Evolutionary conservation across 2,797 vertebrate genomes (phyloP).

Genomic region (Tapera naevia): DNA sequence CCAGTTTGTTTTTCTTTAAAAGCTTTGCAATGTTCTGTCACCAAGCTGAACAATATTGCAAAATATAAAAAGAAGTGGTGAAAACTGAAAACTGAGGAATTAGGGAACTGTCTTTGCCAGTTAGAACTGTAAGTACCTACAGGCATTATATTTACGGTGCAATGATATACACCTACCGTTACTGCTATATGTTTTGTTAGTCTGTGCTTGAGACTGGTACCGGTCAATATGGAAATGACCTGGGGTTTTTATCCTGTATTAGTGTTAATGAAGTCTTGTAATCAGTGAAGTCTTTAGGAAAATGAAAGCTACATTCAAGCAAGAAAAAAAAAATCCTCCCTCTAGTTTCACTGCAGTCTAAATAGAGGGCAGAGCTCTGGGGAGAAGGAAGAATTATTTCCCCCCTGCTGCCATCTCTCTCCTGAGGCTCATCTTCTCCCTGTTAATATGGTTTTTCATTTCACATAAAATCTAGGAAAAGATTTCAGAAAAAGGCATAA

Average conservation of each 20-base stretch:
- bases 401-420: not conserved
- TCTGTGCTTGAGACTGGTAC: not conserved
- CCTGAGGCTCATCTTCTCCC: not conserved
- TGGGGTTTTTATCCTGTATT: not conserved
- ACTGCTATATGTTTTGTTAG: accelerated
- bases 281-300: not conserved
- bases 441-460: not conserved
- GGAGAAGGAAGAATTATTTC: not conserved
- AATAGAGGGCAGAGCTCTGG: not conserved
- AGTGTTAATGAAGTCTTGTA: not conserved
- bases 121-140: not conserved
- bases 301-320: accelerated
- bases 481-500: not conserved
- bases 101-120: not conserved
- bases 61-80: no score
- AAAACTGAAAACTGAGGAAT: not conserved
- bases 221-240: accelerated
- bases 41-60: accelerated
- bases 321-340: not conserved
- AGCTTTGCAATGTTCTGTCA: not conserved
- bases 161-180: accelerated
- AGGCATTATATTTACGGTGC: not conserved
- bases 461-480: not conserved
- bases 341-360: no score
- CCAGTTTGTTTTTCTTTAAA: not conserved